Evolutionary conservation across 2,888 invertebrate species (phyloP).

Genomic region (Ctena decussata): DNA sequence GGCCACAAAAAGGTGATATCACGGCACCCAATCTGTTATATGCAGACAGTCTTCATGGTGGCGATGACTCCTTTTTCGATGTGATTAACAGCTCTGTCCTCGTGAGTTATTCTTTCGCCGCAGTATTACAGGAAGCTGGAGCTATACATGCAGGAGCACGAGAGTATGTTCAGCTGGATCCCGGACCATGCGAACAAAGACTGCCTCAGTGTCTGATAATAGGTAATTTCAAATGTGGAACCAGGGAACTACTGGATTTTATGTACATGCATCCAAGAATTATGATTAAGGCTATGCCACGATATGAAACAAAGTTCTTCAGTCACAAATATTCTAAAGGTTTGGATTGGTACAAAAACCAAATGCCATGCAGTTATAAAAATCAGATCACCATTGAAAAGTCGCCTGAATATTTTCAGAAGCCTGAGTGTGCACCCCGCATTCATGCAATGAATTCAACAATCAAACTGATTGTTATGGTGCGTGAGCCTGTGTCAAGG

Average conservation of each 20-base stretch:
- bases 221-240: slow-evolving; percentile 5
- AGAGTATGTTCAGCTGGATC: not conserved
- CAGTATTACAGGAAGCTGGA: too few species aligned
- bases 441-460: slow-evolving; percentile 97
- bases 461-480: slow-evolving; percentile 95
- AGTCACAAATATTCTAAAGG: slow-evolving; percentile 89
- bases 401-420: slow-evolving; percentile 98
- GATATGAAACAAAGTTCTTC: slow-evolving; percentile 39
- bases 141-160: too few species aligned
- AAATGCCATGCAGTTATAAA: slow-evolving; percentile 97
- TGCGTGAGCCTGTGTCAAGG: slow-evolving; percentile 97
- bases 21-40: too few species aligned
- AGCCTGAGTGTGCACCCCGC: slow-evolving; percentile 96
- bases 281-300: slow-evolving; percentile 22
- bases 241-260: not conserved
- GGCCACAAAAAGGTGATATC: too few species aligned
- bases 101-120: too few species aligned
- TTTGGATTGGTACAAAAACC: slow-evolving; percentile 94
- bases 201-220: slow-evolving; percentile 3
- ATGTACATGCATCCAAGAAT: slow-evolving; percentile 29
- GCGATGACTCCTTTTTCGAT: too few species aligned
- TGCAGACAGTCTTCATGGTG: too few species aligned
- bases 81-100: too few species aligned
- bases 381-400: slow-evolving; percentile 98
- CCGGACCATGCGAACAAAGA: not conserved